Conservation (phyloP, 1,140 invertebrate genomes). For the Heliothis subflexa region DNA sequence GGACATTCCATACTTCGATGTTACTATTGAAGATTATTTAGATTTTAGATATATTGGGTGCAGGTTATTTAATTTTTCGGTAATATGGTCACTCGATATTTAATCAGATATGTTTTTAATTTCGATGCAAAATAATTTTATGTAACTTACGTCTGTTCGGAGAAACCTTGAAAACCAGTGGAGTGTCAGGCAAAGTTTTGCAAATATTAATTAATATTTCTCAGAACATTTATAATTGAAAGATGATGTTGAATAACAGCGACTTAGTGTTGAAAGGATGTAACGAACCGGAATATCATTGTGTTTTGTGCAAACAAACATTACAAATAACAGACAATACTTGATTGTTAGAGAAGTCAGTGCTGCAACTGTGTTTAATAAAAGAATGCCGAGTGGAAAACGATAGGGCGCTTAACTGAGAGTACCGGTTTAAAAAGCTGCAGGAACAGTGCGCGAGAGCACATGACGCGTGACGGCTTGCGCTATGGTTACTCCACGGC, state of each 20-base stretch:
- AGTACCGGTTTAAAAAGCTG: constrained; percentile 52
- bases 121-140: not conserved
- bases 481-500: constrained; percentile 38
- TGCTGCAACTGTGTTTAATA: constrained; percentile 30
- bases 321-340: constrained; percentile 17
- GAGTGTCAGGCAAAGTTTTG: not conserved
- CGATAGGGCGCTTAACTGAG: constrained; percentile 27
- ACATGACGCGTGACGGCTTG: constrained; percentile 53
- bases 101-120: not conserved
- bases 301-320: constrained; percentile 4
- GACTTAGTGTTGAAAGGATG: constrained; percentile 7
- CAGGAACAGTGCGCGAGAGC: constrained; percentile 44
- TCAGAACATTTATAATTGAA: constrained; percentile 6
- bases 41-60: no score
- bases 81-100: no score
- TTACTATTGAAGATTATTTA: no score
- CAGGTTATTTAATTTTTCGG: no score
- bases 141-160: constrained; percentile 6
- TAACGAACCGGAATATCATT: not conserved
- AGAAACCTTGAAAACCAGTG: constrained; percentile 9
- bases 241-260: constrained; percentile 24
- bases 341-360: constrained; percentile 7
- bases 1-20: no score
- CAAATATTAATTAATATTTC: constrained; percentile 17
- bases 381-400: constrained; percentile 24